Percentiles rank a stretch among this genome's conserved stretches.
Evolutionary conservation across 2,888 invertebrate species (phyloP).

Genomic region (Fabriciana adippe): DNA sequence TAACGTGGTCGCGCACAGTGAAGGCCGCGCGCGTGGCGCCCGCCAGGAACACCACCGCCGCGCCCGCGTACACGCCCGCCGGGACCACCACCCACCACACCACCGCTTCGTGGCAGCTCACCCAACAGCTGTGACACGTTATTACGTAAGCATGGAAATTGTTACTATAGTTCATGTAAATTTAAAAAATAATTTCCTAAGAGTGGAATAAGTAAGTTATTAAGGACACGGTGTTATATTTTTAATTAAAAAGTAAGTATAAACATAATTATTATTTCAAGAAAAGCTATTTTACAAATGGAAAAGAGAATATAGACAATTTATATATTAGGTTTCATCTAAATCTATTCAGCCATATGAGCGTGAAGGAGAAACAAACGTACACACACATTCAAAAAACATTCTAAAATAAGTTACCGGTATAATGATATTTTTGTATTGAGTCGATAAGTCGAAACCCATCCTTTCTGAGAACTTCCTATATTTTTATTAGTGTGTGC

Average conservation of each 20-base stretch:
- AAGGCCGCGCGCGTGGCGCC: slow-evolving; percentile 95
- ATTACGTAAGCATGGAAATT: slow-evolving; percentile 81
- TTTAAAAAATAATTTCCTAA: neutral
- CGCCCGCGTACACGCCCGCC: slow-evolving; percentile 88
- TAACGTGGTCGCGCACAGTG: slow-evolving; percentile 93
- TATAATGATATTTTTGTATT: too few relatives aligned
- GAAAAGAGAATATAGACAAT: too few relatives aligned
- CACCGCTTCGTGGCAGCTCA: slow-evolving; percentile 95
- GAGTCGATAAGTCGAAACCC: too few relatives aligned
- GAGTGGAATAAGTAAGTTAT: neutral
- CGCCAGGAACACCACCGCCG: slow-evolving; percentile 90
- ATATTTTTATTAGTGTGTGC: too few relatives aligned
- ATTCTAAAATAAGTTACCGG: too few relatives aligned
- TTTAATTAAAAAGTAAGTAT: neutral
- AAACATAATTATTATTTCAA: too few relatives aligned
- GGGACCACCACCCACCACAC: slow-evolving; percentile 98
- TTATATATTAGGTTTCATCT: too few relatives aligned
- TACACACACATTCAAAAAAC: too few relatives aligned
- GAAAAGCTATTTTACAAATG: too few relatives aligned
- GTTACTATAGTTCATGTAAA: neutral
- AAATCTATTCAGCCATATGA: too few relatives aligned
- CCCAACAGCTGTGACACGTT: slow-evolving; percentile 89
- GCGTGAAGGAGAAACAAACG: too few relatives aligned
- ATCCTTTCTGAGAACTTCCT: too few relatives aligned
- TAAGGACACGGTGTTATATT: neutral